Conservation (phyloP, 64 coral and sea anemone genomes). For the Exaiptasia diaphana region DNA sequence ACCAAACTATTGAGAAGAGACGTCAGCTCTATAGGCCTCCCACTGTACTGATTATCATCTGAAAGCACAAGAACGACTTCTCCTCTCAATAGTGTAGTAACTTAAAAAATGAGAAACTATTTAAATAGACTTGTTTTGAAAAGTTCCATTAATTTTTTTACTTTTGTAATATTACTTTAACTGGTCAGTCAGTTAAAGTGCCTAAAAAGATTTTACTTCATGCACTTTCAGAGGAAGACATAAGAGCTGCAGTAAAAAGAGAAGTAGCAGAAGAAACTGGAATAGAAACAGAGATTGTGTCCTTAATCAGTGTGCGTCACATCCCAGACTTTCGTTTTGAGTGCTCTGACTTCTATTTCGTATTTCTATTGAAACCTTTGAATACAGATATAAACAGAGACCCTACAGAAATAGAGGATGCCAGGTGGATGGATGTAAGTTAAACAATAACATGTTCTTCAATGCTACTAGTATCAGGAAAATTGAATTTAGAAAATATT, state of each 20-base stretch:
- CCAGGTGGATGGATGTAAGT: slow-evolving; percentile 86
- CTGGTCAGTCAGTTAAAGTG: no score
- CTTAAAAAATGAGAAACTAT: no score
- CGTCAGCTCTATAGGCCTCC: no score
- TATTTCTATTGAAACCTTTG: slow-evolving; percentile 55
- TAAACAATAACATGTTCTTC: background rate
- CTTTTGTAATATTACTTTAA: no score
- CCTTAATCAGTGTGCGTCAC: slow-evolving; percentile 67
- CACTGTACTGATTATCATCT: no score
- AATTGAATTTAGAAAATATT: background rate
- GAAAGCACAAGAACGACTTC: no score
- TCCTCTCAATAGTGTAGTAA: no score
- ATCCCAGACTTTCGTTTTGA: slow-evolving; percentile 73
- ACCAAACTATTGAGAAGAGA: background rate
- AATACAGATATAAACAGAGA: slow-evolving; percentile 63
- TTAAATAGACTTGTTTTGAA: no score
- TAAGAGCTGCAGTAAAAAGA: slow-evolving; percentile 69
- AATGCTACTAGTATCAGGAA: background rate
- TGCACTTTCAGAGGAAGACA: slow-evolving; percentile 60
- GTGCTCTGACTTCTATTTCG: slow-evolving; percentile 78
- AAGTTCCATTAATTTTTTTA: no score
- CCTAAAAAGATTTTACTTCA: no score
- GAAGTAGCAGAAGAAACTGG: slow-evolving; percentile 88
- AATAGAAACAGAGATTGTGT: slow-evolving; percentile 67
- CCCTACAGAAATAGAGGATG: slow-evolving; percentile 67